These are phyloP conservation scores for Stenichneumon culpator DNA, from an alignment of 2,888 invertebrate genomes.

Conservation along the genomic window DNA sequence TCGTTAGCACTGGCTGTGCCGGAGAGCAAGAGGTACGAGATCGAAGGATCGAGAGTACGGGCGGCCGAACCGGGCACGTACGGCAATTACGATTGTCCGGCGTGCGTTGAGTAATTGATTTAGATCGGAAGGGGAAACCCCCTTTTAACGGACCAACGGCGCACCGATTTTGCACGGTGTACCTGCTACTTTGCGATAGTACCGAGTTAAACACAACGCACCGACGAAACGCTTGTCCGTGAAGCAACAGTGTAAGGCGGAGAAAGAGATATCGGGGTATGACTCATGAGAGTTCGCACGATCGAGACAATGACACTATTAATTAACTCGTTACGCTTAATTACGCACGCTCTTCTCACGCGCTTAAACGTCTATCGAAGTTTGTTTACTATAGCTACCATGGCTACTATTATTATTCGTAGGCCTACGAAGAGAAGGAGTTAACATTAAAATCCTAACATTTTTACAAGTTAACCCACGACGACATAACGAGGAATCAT, in stretches of 20 bases:
- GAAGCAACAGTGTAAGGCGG: not conserved
- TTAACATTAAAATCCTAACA: not conserved
- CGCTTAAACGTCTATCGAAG: not conserved
- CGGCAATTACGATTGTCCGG: constrained; percentile 77
- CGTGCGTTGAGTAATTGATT: constrained; percentile 74
- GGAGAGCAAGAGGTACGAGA: constrained; percentile 50
- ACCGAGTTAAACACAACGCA: constrained; percentile 3
- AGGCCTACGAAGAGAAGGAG: not conserved
- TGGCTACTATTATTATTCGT: not conserved
- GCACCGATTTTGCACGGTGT: constrained; percentile 23
- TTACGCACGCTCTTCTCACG: constrained; percentile 3
- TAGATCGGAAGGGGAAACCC: constrained; percentile 69
- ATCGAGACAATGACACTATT: constrained; percentile 43
- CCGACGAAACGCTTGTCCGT: not conserved
- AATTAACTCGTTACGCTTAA: constrained; percentile 39
- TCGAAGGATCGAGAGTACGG: constrained; percentile 65
- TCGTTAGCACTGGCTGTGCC: constrained; percentile 51
- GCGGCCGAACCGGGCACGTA: constrained; percentile 59
- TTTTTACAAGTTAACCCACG: not conserved
- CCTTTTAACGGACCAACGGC: constrained; percentile 64
- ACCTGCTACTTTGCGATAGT: constrained; percentile 12
- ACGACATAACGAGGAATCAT: not conserved
- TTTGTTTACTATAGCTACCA: not conserved
- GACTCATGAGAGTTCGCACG: constrained; percentile 10
- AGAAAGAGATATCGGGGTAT: not conserved